Evolutionary conservation across 2,797 vertebrate species (phyloP).

Genomic region (Onychomys arenicola): DNA sequence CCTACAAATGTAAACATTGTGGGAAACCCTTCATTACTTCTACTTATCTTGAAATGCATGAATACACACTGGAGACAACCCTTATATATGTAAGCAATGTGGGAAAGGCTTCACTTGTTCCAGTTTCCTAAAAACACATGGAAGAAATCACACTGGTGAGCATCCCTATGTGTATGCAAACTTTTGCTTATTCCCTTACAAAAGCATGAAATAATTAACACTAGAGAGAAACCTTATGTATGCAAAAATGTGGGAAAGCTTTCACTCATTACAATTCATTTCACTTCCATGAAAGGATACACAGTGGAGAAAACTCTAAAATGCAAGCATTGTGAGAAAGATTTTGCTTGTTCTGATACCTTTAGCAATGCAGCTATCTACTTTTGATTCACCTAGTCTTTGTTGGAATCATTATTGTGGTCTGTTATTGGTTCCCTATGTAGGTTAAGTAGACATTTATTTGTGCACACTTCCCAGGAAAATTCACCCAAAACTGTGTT

Average conservation of each 20-base stretch:
- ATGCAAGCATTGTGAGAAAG: neutral
- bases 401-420: no score
- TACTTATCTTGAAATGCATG: no score
- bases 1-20: neutral
- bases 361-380: neutral
- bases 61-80: neutral
- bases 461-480: neutral
- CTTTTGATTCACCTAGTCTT: neutral
- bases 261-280: neutral
- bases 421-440: neutral
- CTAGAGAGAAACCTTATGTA: neutral
- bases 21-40: neutral
- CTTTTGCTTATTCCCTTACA: neutral
- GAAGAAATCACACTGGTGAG: neutral
- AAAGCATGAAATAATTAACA: neutral
- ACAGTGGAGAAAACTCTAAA: neutral
- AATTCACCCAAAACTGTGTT: neutral
- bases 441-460: neutral
- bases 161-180: neutral
- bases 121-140: neutral
- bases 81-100: no score
- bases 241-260: neutral
- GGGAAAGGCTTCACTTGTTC: neutral
- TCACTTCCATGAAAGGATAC: neutral
- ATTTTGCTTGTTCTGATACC: neutral